A percentile compares a stretch with the other conserved stretches of the same genome.
These are phyloP conservation scores for Anguilla anguilla DNA, from an alignment of 2,797 vertebrate genomes.

Conservation along the genomic window DNA sequence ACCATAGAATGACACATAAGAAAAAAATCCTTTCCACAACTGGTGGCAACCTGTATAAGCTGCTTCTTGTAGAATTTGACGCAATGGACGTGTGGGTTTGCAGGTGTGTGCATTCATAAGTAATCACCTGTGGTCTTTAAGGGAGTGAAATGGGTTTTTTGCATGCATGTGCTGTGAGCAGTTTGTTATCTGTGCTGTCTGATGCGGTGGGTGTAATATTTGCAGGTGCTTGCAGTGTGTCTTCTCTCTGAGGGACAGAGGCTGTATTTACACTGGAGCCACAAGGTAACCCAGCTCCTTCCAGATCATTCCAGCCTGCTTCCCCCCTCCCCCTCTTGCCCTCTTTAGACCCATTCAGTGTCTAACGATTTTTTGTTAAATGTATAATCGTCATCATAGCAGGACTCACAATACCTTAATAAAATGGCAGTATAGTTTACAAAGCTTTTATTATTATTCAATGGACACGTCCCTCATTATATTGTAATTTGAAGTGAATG, in stretches of 20 bases:
- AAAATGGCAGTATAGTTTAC: neutral
- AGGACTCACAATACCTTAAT: neutral
- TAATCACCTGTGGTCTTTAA: neutral
- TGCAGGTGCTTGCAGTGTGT: constrained; percentile 82
- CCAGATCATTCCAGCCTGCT: neutral
- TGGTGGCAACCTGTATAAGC: neutral
- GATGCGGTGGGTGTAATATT: neutral
- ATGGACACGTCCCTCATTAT: neutral
- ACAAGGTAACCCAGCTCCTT: constrained; percentile 79
- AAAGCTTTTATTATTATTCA: neutral
- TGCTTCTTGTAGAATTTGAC: neutral
- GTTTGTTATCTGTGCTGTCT: neutral
- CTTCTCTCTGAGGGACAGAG: constrained; percentile 85
- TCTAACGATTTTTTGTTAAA: neutral
- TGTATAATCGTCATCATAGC: neutral
- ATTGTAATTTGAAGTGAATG: neutral
- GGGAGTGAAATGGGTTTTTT: neutral
- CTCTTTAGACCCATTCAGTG: neutral
- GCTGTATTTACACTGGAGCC: constrained; percentile 84
- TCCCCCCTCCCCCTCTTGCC: neutral
- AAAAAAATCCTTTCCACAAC: neutral
- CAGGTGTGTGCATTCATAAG: constrained; percentile 6
- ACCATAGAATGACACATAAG: neutral
- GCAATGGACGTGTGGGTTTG: neutral
- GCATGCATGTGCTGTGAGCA: neutral